Evolutionary conservation across 2,888 invertebrate genomes (phyloP).

Genomic region (Arctia plantaginis): DNA sequence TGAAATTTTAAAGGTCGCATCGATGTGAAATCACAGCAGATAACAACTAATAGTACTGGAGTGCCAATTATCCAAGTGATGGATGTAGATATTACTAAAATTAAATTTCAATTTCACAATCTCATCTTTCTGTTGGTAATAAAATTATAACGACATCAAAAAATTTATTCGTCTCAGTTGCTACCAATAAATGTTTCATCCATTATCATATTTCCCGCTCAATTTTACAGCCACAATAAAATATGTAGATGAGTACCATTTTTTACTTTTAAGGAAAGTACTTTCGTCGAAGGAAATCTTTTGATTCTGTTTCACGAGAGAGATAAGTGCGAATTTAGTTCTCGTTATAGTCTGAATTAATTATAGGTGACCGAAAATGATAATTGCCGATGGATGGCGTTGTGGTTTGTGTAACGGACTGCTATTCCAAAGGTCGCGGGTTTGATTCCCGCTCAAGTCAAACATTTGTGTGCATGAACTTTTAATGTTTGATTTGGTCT

Average conservation of each 20-base stretch:
- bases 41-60: no score
- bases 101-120: neutral
- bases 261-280: conserved; percentile 29
- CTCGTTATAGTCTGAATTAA: conserved; percentile 48
- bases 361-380: conserved; percentile 36
- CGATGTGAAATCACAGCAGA: no score
- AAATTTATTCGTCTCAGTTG: neutral
- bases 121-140: neutral
- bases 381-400: no score
- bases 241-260: conserved; percentile 46
- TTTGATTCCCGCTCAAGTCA: no score
- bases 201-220: conserved; percentile 31
- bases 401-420: no score
- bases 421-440: no score
- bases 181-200: conserved; percentile 8
- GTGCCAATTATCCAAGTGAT: neutral
- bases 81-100: neutral
- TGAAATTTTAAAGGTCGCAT: no score
- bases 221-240: conserved; percentile 40
- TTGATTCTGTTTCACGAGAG: conserved; percentile 46
- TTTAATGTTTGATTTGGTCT: no score
- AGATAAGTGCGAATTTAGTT: conserved; percentile 45
- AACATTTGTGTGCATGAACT: no score
- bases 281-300: conserved; percentile 37
- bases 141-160: neutral